Base-by-base conservation (phyloP, 2,797 vertebrate genomes). In the Gymnothorax javanicus region DNA sequence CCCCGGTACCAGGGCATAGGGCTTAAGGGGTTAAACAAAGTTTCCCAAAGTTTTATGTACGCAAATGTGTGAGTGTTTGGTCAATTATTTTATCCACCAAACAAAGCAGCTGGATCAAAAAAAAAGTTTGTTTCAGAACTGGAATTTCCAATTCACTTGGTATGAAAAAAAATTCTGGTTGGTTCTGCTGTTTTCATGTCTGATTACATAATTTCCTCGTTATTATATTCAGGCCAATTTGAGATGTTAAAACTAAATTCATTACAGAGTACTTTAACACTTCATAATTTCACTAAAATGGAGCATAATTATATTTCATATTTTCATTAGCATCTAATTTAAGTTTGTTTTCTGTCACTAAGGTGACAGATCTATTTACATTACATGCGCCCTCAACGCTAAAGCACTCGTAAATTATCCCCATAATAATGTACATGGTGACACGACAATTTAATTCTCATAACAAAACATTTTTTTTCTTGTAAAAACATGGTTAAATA, bases 351-450 rank as follows among this genome's bases (percentile, higher is more conserved):
- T 57, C 56, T 58, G 56, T 12, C 82, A 83, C 20, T 25, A 11
- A 58, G 50, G 9, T 4, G 69, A 75, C 12, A 52, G 1, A 50
- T 6, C 50, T 52, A 50, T 79, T 20, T 79, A 54, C 50, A 79
- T 23, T 25, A 23, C n/a, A 9, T 50, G 43, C 20, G 1, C 75
- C 7, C 75, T 13, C 75, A 79, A 50, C 20, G 5, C 23, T 20
- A 52, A 17, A 17, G 7, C 25, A 75, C 43, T 52, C 23, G 91
- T 93, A 90, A 86, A 87, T 87, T 93, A 92, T 73, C 50, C 15
- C 2, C 15, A 15, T 94, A 86, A 91, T 89, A 92, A 91, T 86
- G 87, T 73, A 27, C 57, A 86, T 89, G 25, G 11, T 73, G 89
- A 75, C 82, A 82, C 85, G 86, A 88, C 84, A 86, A 91, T 91